Evolutionary conservation across 2,797 vertebrate species (phyloP), one percentile per base, ranked within the genome.

Genomic region (Novumbra hubbsi): DNA sequence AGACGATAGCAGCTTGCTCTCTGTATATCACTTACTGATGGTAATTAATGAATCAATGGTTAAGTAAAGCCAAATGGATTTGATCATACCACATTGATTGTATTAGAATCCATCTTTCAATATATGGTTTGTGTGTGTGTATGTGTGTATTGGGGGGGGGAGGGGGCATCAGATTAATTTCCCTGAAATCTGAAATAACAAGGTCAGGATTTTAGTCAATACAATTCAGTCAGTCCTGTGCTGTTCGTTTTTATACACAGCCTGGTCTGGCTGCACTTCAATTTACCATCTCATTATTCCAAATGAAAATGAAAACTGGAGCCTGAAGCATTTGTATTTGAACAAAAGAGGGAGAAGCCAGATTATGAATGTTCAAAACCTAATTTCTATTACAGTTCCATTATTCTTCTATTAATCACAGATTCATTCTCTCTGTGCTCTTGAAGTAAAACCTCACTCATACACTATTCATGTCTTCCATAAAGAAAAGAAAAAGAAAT

Each of bases 321-420:
- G 90, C 88, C 91, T 79, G 83, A 80, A 93, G 92, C 89, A 89
- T 90, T 92, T 92, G 90, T 92, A 87, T 93, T 92, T 91, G 90
- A 93, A 93, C 91, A 93, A 93, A 93, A 89, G 88, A 85, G 84
- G 81, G 76, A 87, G 75, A 87, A 81, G 87, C 86, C 84, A 92
- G 91, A 93, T 92, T 92, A 93, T 92, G 90, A 88, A 91, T 92
- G 90, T 92, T 89, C 83, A 86, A 90, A 93, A 90, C 88, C 87
- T 92, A 90, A 92, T 93, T 94, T 93, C 89, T 93, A 92, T 93
- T 93, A 92, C 90, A 90, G 82, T 92, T 92, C 88, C 88, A 92
- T 92, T 92, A 92, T 91, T 94, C 89, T 91, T 92, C 86, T 92
- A 89, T 93, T 93, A 93, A 93, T 93, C 92, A 93, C 90, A 92